phyloP scores from a whole-genome alignment of 2,797 vertebrate species.

The Podarcis lilfordi region DNA sequence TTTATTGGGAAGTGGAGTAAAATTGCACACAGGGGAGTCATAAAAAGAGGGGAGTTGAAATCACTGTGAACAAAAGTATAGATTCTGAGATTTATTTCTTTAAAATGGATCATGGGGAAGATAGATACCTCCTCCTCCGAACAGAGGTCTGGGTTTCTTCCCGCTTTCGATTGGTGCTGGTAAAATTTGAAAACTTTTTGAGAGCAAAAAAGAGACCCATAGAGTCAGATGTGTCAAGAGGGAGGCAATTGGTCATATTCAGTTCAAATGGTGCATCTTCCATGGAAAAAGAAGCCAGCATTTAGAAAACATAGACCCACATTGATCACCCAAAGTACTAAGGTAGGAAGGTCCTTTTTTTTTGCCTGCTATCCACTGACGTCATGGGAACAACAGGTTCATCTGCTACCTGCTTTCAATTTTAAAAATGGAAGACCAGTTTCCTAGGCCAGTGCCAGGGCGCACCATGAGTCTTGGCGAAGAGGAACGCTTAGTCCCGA shows the following conservation, averaged over 20 bases:
- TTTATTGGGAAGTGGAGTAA: constrained; percentile 76
- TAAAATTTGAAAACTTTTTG: constrained; percentile 28
- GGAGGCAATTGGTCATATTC: neutral
- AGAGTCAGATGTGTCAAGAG: neutral
- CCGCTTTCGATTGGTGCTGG: neutral
- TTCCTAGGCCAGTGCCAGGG: constrained; percentile 89
- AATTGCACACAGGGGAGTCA: constrained; percentile 78
- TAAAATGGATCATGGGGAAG: constrained; percentile 58
- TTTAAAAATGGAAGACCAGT: neutral
- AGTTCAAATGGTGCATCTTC: neutral
- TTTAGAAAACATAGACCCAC: neutral
- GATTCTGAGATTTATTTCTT: constrained; percentile 73
- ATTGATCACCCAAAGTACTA: neutral
- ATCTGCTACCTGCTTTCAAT: constrained; percentile 22
- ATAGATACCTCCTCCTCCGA: constrained; percentile 30
- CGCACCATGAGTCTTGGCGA: constrained; percentile 90
- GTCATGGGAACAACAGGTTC: neutral
- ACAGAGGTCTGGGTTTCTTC: fast-evolving
- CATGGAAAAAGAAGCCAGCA: constrained; percentile 28
- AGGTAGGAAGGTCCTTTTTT: neutral
- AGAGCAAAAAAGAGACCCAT: neutral
- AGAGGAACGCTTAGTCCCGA: constrained; percentile 75
- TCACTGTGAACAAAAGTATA: constrained; percentile 67
- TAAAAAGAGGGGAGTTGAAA: constrained; percentile 65
- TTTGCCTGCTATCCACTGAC: fast-evolving